Conservation (phyloP, 2,113 vertebrate genomes). For the Eubucco bourcierii region DNA sequence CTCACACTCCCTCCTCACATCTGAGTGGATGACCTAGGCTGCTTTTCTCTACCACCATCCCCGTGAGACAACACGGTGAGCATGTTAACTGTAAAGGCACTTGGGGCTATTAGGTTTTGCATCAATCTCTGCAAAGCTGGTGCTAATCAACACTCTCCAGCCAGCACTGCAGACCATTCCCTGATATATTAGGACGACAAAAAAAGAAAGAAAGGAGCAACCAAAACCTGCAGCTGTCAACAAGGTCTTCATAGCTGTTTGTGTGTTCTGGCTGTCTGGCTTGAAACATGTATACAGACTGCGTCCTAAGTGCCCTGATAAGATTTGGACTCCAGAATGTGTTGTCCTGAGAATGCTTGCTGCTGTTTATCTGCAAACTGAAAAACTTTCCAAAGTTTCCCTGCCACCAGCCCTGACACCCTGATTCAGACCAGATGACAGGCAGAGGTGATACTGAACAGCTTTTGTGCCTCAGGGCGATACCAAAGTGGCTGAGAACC, state of each 20-base stretch:
- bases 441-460: constrained; percentile 38
- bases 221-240: background rate
- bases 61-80: background rate
- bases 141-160: background rate
- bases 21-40: background rate
- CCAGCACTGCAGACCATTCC: background rate
- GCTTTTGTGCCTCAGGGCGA: constrained; percentile 35
- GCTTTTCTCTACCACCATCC: background rate
- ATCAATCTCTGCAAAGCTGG: background rate
- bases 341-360: constrained; percentile 65
- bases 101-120: background rate
- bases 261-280: background rate
- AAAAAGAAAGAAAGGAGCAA: background rate
- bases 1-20: background rate
- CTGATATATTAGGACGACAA: background rate
- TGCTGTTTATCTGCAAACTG: constrained; percentile 63
- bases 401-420: constrained; percentile 63
- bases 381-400: constrained; percentile 69
- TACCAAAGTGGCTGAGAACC: constrained; percentile 56
- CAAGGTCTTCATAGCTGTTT: background rate
- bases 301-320: constrained; percentile 69
- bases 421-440: constrained; percentile 70
- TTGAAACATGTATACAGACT: constrained; percentile 52
- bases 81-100: background rate
- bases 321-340: constrained; percentile 69